Evolutionary conservation across 2,888 invertebrate genomes (phyloP), one percentile per base, ranked within the genome.

Genomic region (Adineta ricciae): DNA sequence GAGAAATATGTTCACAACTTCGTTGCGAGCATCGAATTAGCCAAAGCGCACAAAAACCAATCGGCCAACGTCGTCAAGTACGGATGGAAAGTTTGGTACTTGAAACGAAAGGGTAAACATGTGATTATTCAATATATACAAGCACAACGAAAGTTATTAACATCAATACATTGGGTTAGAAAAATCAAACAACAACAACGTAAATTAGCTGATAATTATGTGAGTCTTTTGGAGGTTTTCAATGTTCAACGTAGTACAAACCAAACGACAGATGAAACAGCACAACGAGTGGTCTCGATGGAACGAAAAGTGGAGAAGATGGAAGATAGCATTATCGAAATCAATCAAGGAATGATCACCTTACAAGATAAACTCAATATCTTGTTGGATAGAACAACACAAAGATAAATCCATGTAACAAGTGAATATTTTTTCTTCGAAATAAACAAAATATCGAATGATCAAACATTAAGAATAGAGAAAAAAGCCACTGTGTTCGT

Each of bases 1-100:
- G 90, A 90, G 87, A 90, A 89, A 86, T 90, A 89, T 86, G 90
- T 90, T 11, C 90, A 90, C 86, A 89, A 90, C 86, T 90, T 90
- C 87, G 90, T 90, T 16, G 88, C 89, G 21, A 90, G 89, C 85
- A 89, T 89, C 8, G 89, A 89, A 85, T 86, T 90, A 49, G 89
- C 88, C 85, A 89, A 90, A 86, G 87, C 88, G 36, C 87, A 89
- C 27, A 89, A 89, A 85, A 19, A 73, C 50, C 52, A 82, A 46
- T 64, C 86, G 19, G 84, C 86, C 4, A 83, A 86, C 41, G 83
- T 86, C 19, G 41, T 86, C n/a, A 83, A 84, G 46, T 83, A 86
- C 41, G 86, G 86, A 19, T 86, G 86, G 86, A 50, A 78, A 41
- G 82, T 86, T 54, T 78, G 38, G 38, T 32, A 36, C 50, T n/a